Evolutionary conservation across 2,797 vertebrate genomes (phyloP), one percentile per base, ranked within the genome.

Genomic region (Acanthurus tractus): DNA sequence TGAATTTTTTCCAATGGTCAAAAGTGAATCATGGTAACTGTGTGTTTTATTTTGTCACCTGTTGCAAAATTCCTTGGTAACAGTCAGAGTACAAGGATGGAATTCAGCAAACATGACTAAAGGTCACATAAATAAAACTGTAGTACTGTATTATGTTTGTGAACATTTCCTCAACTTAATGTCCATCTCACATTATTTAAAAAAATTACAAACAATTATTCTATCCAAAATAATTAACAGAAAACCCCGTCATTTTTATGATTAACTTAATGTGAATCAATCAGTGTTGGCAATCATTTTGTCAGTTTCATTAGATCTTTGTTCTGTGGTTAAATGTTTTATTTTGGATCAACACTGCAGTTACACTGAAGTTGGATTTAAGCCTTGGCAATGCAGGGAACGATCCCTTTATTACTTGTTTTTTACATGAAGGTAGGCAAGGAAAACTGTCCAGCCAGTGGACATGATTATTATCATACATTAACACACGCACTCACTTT

Each of bases 181-280:
- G 29, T 29, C 5, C 29, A 29, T 29, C 29, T 29, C 29, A 29
- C 29, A 29, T 29, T 29, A 29, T 29, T 29, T 29, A 3, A 29
- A 29, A 29, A 29, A 29, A 29, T 29, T 29, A 40, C 40, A 46
- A 48, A 63, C 38, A 6, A 70, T 63, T 59, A 20, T 71, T 59
- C 48, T 45, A 42, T 66, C 11, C 17, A 20, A 55, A 66, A 54
- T 29, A 4, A 4, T 29, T 4, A 29, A 25, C n/a, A n/a, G 5
- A 29, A 29, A 29, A 29, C 29, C 29, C 4, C 29, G 5, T 29
- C 29, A 29, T 29, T 67, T 56, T 22, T 61, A 48, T 62, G 40
- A 80, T 76, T 63, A 74, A 66, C 58, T 84, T 83, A 29, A 62
- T 45, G 77, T 29, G 45, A 64, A 67, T n/a, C n/a, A n/a, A n/a